phyloP scores from a whole-genome alignment of 2,113 vertebrate species.

The Hemichromis elongatus region DNA sequence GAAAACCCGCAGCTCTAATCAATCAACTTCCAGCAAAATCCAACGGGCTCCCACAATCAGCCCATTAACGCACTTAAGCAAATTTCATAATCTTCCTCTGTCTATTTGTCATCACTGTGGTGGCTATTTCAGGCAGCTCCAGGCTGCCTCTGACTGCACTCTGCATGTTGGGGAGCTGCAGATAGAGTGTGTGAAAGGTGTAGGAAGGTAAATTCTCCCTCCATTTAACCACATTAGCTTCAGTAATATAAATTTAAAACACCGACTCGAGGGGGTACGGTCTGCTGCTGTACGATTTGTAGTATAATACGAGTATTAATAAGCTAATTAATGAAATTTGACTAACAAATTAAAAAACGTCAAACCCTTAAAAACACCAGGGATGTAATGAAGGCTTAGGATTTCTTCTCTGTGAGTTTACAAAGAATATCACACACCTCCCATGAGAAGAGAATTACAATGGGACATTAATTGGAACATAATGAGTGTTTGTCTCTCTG shows the following conservation, averaged over 20 bases:
- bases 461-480: slow-evolving; percentile 63
- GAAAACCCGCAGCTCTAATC: slow-evolving; percentile 90
- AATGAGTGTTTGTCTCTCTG: slow-evolving; percentile 58
- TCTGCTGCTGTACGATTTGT: slow-evolving; percentile 30
- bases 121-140: slow-evolving; percentile 51
- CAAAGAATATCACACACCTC: slow-evolving; percentile 37
- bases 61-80: slow-evolving; percentile 97
- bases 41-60: slow-evolving; percentile 82
- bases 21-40: slow-evolving; percentile 89
- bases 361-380: slow-evolving; percentile 15
- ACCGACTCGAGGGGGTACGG: slow-evolving; percentile 34
- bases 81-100: slow-evolving; percentile 87
- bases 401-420: slow-evolving; percentile 33
- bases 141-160: slow-evolving; percentile 9
- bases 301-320: slow-evolving; percentile 47
- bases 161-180: background rate
- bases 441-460: slow-evolving; percentile 57
- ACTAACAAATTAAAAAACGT: slow-evolving; percentile 51
- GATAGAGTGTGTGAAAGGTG: background rate
- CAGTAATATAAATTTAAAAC: slow-evolving; percentile 31
- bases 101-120: slow-evolving; percentile 82
- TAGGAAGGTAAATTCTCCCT: slow-evolving; percentile 22
- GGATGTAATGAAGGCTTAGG: slow-evolving; percentile 53
- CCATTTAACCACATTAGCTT: slow-evolving; percentile 48
- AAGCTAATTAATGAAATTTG: slow-evolving; percentile 44